phyloP scores from a whole-genome alignment of 2,888 invertebrate genomes.

The Nymphalis c-album region DNA sequence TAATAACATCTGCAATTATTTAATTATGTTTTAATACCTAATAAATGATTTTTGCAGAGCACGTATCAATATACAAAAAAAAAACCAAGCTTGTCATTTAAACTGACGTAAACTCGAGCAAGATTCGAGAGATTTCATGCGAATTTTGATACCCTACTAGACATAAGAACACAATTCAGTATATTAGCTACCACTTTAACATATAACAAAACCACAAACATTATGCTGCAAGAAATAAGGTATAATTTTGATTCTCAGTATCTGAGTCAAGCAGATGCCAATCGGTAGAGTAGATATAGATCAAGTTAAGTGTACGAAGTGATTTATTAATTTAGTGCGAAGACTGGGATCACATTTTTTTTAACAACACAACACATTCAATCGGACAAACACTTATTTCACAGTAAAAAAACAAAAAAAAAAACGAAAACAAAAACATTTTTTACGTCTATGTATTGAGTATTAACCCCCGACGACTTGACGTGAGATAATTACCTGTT shows the following conservation, averaged over 20 bases:
- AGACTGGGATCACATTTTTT: constrained; percentile 22
- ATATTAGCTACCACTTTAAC: constrained; percentile 24
- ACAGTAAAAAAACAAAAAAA: constrained; percentile 23
- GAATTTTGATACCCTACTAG: constrained; percentile 38
- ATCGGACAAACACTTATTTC: constrained; percentile 20
- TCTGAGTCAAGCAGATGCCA: constrained; percentile 29
- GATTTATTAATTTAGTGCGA: constrained; percentile 26
- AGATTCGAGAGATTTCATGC: constrained; percentile 39
- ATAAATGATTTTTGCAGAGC: no score
- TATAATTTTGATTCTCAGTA: constrained; percentile 25
- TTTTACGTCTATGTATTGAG: constrained; percentile 20
- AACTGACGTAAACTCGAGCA: constrained; percentile 31
- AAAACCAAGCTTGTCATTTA: constrained; percentile 22
- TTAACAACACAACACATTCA: constrained; percentile 23
- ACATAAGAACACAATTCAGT: constrained; percentile 29
- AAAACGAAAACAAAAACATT: constrained; percentile 14
- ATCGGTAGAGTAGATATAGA: constrained; percentile 20
- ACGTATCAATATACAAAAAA: not conserved
- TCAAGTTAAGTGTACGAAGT: constrained; percentile 25
- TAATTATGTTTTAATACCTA: no score
- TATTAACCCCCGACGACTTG: constrained; percentile 30
- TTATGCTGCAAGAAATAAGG: constrained; percentile 17
- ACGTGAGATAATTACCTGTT: constrained; percentile 1
- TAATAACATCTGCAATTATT: no score
- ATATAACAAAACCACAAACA: constrained; percentile 21